Percentiles rank a stretch among this genome's conserved stretches.
phyloP scores from a whole-genome alignment of 2,113 vertebrate species.

The Narcine bancroftii region DNA sequence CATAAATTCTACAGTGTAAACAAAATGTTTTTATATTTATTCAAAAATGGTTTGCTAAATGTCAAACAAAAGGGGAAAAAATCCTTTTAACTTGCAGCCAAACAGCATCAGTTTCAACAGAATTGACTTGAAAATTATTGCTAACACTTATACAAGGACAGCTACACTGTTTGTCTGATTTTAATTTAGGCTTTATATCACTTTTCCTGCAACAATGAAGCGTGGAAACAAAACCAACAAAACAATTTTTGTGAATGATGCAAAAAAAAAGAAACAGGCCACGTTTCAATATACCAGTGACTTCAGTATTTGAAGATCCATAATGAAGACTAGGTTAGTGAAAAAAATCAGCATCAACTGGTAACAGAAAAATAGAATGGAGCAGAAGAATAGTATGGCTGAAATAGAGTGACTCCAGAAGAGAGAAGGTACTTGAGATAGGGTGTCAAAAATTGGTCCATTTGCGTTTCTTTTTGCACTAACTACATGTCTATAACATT shows the following conservation, averaged over 20 bases:
- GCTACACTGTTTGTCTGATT: constrained; percentile 19
- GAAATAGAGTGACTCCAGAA: background rate
- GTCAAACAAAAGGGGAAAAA: background rate
- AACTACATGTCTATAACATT: no score
- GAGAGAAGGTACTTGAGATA: background rate
- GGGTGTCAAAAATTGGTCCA: no score
- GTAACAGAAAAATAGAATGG: background rate
- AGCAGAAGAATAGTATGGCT: background rate
- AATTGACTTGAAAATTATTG: background rate
- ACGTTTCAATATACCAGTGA: background rate
- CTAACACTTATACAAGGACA: background rate
- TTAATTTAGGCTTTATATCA: background rate
- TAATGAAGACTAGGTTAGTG: background rate
- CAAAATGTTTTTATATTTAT: background rate
- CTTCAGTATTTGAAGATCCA: background rate
- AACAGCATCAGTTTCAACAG: background rate
- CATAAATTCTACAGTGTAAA: background rate
- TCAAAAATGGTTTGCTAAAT: constrained; percentile 4
- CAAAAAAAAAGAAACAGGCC: background rate
- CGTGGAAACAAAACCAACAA: background rate
- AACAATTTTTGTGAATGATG: background rate
- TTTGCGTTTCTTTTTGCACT: no score
- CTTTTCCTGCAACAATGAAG: background rate
- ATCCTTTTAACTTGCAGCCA: background rate
- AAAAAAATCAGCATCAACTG: no score